A percentile compares a stretch with the other conserved stretches of the same genome.
Conservation (phyloP, 2,888 invertebrate species). For the Troilus luridus region DNA sequence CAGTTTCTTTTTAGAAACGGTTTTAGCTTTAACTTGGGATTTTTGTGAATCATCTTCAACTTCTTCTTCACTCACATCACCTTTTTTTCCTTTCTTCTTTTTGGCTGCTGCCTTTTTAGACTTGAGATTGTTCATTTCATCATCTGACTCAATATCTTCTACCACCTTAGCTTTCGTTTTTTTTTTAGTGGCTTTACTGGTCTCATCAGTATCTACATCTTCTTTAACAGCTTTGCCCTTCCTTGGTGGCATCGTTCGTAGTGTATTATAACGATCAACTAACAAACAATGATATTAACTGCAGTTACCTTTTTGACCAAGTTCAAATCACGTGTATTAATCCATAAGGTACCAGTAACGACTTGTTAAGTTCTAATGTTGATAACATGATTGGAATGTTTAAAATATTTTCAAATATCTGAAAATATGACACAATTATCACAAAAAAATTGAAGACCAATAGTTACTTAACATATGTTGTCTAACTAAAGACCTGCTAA, state of each 20-base stretch:
- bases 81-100: constrained; percentile 66
- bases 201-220: constrained; percentile 27
- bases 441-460: neutral
- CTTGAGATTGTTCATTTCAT: constrained; percentile 50
- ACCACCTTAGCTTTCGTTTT: constrained; percentile 54
- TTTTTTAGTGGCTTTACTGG: constrained; percentile 19
- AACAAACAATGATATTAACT: constrained; percentile 1
- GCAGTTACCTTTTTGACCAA: neutral
- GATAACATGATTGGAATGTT: constrained; percentile 4
- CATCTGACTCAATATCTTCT: constrained; percentile 52
- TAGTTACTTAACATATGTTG: neutral
- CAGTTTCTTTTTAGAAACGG: constrained; percentile 72
- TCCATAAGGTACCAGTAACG: neutral
- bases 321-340: constrained; percentile 38
- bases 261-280: neutral
- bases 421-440: neutral
- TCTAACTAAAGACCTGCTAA: neutral
- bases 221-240: constrained; percentile 56
- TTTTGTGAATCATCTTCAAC: constrained; percentile 51
- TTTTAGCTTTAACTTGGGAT: constrained; percentile 52
- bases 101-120: constrained; percentile 65
- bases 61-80: constrained; percentile 60
- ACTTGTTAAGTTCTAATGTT: constrained; percentile 2
- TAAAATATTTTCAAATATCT: neutral
- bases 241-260: constrained; percentile 52